Evolutionary conservation across 2,797 vertebrate species (phyloP), one percentile per base, ranked within the genome.

Genomic region (Eulemur mongoz): DNA sequence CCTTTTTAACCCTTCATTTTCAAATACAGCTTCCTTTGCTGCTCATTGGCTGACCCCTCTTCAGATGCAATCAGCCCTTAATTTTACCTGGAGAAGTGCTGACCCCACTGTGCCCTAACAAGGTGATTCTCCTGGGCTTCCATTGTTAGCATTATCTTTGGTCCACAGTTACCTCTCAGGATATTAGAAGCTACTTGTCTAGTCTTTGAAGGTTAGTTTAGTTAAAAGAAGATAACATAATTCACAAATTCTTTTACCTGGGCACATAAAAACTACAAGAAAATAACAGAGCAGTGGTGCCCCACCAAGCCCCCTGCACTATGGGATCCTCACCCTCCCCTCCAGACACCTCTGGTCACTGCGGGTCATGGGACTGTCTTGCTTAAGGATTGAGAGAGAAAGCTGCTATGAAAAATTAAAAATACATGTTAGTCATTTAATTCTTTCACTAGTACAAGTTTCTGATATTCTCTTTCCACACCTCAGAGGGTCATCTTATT

Each of bases 171-270:
- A 82, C n/a, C 61, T 40, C 48, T 73, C 12, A 8, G 25, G 17
- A 54, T 73, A 67, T 90, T 63, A 20, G 57, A 50, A 67, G 50
- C 43, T 50, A 61, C 25, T 89, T 80, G 48, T 35, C 17, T 43
- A 54, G 70, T 75, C 15, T 67, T 18, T 17, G 35, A 83, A 93
- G 22, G 17, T n/a, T 32, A 25, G n/a, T 54, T 87, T 75, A 7
- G 75, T 27, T 92, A 52, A 88, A 81, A 92, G 27, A 48, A 94
- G 83, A 81, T 50, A 73, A 67, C 35, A n/a, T 52, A 88, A 91
- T 57, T 82, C 67, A 69, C 32, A 81, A 91, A 83, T 86, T 11
- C 63, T 63, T 11, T 61, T 75, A 79, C 10, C 78, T 83, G 10
- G 30, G 0, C 6, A 43, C 9, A 82, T 15, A 79, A 3, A 88